A percentile compares a stretch with the other conserved stretches of the same genome.
phyloP scores from a whole-genome alignment of 1,140 invertebrate species.

The Oreohelix idahoensis region DNA sequence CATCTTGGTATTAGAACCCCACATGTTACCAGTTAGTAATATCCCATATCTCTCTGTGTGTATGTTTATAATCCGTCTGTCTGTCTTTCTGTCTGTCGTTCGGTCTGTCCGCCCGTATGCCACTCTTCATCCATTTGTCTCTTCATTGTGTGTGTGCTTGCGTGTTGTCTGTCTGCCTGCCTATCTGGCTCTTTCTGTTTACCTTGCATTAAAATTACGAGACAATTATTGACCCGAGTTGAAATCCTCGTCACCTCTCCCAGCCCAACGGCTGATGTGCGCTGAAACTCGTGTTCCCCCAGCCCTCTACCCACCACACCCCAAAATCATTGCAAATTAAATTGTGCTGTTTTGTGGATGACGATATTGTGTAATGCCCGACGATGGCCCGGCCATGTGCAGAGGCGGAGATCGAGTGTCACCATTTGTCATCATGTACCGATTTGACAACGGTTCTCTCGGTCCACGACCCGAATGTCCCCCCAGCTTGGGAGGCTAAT shows the following conservation, averaged over 20 bases:
- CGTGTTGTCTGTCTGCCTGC: background rate
- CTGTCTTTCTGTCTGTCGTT: background rate
- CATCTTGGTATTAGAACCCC: no score
- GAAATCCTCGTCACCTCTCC: background rate
- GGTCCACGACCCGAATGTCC: slow-evolving; percentile 8
- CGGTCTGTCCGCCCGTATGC: background rate
- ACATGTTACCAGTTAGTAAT: no score
- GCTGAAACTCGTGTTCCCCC: background rate
- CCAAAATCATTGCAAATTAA: slow-evolving; percentile 27
- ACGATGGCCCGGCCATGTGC: background rate
- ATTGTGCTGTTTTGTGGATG: slow-evolving; percentile 11
- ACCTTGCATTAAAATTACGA: background rate
- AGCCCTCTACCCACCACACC: no score
- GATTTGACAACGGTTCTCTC: slow-evolving; percentile 23
- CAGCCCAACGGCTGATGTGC: background rate
- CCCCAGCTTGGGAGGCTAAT: slow-evolving; percentile 2
- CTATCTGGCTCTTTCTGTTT: background rate
- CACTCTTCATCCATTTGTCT: no score
- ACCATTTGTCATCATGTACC: slow-evolving; percentile 23
- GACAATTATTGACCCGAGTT: background rate
- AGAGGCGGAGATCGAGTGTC: slow-evolving; percentile 16
- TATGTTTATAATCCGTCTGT: background rate
- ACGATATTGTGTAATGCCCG: background rate
- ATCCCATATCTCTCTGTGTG: no score
- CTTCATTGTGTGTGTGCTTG: background rate